These are phyloP conservation scores for Phodopus roborovskii DNA, from an alignment of 2,113 vertebrate species.

Conservation along the genomic window DNA sequence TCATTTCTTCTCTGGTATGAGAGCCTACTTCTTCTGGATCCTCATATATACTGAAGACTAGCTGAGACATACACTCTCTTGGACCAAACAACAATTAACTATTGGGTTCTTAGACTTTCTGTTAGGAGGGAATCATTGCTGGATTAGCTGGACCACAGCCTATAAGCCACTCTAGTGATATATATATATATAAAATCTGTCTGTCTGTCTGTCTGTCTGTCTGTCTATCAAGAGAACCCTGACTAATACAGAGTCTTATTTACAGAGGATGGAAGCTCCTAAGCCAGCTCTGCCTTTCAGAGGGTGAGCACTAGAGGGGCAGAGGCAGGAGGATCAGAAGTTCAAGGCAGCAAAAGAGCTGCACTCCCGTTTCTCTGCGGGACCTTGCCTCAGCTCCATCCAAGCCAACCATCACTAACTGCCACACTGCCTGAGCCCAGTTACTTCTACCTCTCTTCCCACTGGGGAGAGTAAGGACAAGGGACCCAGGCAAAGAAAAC, in stretches of 20 bases:
- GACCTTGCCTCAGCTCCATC: background rate
- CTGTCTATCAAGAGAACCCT: background rate
- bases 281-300: background rate
- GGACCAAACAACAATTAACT: background rate
- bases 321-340: background rate
- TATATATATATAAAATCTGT: background rate
- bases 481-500: constrained; percentile 65
- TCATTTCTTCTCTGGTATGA: background rate
- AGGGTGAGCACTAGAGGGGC: background rate
- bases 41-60: background rate
- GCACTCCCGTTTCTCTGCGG: background rate
- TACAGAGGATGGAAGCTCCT: background rate
- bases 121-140: background rate
- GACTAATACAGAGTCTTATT: background rate
- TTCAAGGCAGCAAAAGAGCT: background rate
- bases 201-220: no score
- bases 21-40: background rate
- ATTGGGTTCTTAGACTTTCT: background rate
- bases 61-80: background rate
- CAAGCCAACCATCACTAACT: background rate
- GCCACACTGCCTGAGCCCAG: background rate
- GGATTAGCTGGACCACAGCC: background rate
- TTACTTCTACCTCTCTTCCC: constrained; percentile 38
- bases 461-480: constrained; percentile 53
- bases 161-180: background rate